These are phyloP conservation scores for Metaphire vulgaris DNA, from an alignment of 1,140 invertebrate genomes.

Conservation along the genomic window DNA sequence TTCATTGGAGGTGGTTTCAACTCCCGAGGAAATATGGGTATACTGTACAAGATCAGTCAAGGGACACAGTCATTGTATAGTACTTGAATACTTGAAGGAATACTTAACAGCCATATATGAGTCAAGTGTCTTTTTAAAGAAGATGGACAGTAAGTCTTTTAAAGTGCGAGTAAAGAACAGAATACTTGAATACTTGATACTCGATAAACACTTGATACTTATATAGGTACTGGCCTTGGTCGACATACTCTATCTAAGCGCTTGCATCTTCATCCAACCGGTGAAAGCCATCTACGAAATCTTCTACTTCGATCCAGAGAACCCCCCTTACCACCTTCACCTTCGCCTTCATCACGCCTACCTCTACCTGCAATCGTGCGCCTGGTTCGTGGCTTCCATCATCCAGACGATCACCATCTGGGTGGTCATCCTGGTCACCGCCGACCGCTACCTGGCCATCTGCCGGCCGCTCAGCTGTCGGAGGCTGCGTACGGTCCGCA, in stretches of 20 bases:
- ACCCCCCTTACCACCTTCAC: slow-evolving; percentile 11
- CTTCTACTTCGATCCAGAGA: neutral
- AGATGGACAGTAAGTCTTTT: too few relatives aligned
- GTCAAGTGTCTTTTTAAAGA: too few relatives aligned
- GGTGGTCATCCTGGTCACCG: slow-evolving; percentile 26
- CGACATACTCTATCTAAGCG: slow-evolving; percentile 20
- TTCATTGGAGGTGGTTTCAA: too few relatives aligned
- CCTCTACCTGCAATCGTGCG: slow-evolving; percentile 17
- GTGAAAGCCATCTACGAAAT: slow-evolving; percentile 5
- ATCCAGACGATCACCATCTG: slow-evolving; percentile 26
- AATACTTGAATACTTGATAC: too few relatives aligned
- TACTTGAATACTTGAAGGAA: too few relatives aligned
- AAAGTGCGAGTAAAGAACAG: too few relatives aligned
- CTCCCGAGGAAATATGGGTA: too few relatives aligned
- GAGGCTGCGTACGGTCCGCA: neutral
- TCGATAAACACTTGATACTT: neutral
- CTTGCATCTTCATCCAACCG: slow-evolving; percentile 27
- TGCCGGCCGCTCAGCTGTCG: slow-evolving; percentile 18
- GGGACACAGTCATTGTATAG: too few relatives aligned
- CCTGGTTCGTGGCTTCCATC: slow-evolving; percentile 19
- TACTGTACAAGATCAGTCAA: too few relatives aligned
- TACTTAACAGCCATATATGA: too few relatives aligned
- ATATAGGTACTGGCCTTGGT: slow-evolving; percentile 19
- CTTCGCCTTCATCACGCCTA: neutral
- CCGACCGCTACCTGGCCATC: slow-evolving; percentile 26